Evolutionary conservation across 2,113 vertebrate species (phyloP).

Genomic region (Stegastes partitus): DNA sequence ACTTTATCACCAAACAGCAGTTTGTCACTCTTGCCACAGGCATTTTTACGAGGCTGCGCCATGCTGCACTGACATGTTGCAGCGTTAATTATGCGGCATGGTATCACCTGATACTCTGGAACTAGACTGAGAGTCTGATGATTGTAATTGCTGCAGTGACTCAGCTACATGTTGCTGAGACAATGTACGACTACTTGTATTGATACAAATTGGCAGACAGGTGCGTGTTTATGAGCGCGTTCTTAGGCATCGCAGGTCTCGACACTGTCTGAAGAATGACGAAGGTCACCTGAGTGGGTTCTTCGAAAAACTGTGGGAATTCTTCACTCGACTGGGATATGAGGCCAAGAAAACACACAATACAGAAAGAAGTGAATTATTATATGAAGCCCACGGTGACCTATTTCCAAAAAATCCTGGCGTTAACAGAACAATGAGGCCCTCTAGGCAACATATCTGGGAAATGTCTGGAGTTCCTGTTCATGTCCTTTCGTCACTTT

Average conservation of each 20-base stretch:
- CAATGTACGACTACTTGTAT: slow-evolving; percentile 11
- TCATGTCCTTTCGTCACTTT: slow-evolving; percentile 80
- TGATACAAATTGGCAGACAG: slow-evolving; percentile 46
- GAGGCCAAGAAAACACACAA: not conserved
- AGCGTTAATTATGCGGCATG: slow-evolving; percentile 49
- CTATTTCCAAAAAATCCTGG: slow-evolving; percentile 26
- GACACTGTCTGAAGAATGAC: slow-evolving; percentile 62
- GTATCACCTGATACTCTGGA: slow-evolving; percentile 61
- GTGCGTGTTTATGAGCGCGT: slow-evolving; percentile 49
- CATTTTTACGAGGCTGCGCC: slow-evolving; percentile 65
- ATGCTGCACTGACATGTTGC: slow-evolving; percentile 74
- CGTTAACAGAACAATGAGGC: slow-evolving; percentile 70
- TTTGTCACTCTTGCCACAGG: slow-evolving; percentile 63
- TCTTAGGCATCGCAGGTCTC: slow-evolving; percentile 26
- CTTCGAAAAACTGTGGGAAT: not conserved
- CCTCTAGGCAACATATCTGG: slow-evolving; percentile 57
- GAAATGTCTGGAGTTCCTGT: slow-evolving; percentile 84
- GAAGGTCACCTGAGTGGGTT: slow-evolving; percentile 26
- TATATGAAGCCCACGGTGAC: slow-evolving; percentile 7
- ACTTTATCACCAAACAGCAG: slow-evolving; percentile 48
- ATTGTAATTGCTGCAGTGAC: slow-evolving; percentile 56
- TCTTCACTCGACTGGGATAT: not conserved
- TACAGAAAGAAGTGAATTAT: not conserved
- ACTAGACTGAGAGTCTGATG: slow-evolving; percentile 26
- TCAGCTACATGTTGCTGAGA: slow-evolving; percentile 48